phyloP scores from a whole-genome alignment of 2,797 vertebrate species.

The Tiaroga cobitis region DNA sequence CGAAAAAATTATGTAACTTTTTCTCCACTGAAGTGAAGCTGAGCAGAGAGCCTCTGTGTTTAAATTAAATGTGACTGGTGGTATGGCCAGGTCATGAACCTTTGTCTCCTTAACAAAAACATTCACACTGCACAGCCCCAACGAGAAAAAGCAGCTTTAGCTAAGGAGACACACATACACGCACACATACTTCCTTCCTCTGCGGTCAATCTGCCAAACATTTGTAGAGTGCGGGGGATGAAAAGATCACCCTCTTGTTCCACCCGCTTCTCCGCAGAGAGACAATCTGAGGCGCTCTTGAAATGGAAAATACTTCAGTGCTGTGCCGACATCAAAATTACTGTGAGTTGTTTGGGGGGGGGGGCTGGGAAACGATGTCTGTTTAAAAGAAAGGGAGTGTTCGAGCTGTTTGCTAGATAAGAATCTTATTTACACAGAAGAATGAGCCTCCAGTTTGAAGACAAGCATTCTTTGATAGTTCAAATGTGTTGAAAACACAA shows the following conservation, averaged over 20 bases:
- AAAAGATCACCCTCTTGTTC: slow-evolving; percentile 54
- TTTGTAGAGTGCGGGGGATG: slow-evolving; percentile 56
- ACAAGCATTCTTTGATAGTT: slow-evolving; percentile 57
- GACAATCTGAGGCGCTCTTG: slow-evolving; percentile 47
- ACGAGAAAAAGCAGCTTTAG: slow-evolving; percentile 70
- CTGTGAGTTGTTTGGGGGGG: neutral
- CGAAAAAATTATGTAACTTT: slow-evolving; percentile 67
- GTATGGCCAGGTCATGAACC: slow-evolving; percentile 78
- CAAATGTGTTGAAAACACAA: slow-evolving; percentile 58
- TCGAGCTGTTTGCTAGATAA: slow-evolving; percentile 50
- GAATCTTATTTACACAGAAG: slow-evolving; percentile 58
- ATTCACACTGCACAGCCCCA: slow-evolving; percentile 75
- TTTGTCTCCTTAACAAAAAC: slow-evolving; percentile 80
- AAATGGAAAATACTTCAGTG: slow-evolving; percentile 48
- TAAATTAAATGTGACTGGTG: slow-evolving; percentile 79
- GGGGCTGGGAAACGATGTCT: neutral
- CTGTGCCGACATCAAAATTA: slow-evolving; percentile 35
- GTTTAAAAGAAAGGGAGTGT: slow-evolving; percentile 44
- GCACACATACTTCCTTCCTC: slow-evolving; percentile 60
- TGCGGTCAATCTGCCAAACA: slow-evolving; percentile 62
- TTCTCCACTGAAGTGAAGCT: slow-evolving; percentile 52
- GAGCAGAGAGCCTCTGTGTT: slow-evolving; percentile 60
- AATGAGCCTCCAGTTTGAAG: slow-evolving; percentile 47
- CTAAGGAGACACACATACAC: slow-evolving; percentile 45
- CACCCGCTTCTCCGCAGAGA: slow-evolving; percentile 44